Conservation (phyloP, 2,888 invertebrate species). For the Rhamnusium bicolor region DNA sequence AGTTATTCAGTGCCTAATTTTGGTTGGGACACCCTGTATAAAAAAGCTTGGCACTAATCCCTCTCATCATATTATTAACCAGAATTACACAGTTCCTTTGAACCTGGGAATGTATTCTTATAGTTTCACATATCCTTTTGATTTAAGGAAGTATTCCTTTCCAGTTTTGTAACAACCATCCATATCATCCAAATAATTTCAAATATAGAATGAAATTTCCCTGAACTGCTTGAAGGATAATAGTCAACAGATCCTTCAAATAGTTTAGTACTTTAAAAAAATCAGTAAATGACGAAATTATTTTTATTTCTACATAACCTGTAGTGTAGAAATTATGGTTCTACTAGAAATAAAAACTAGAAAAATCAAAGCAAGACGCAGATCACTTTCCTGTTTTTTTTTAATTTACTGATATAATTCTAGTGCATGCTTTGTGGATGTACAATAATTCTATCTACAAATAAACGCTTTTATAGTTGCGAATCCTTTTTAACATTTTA, state of each 20-base stretch:
- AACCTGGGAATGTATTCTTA: neutral
- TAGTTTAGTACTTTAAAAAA: too few species aligned
- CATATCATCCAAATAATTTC: too few species aligned
- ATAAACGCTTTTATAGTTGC: neutral
- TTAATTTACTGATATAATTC: too few species aligned
- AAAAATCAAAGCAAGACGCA: neutral
- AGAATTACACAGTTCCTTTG: neutral
- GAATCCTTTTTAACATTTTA: neutral
- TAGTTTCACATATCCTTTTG: neutral
- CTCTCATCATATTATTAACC: neutral
- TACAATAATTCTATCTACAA: neutral
- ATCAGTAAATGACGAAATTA: neutral
- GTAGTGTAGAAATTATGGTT: neutral
- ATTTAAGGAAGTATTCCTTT: too few species aligned
- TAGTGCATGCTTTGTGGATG: neutral
- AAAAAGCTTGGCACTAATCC: neutral
- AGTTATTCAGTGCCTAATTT: too few species aligned
- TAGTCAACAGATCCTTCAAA: neutral
- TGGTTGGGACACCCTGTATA: too few species aligned
- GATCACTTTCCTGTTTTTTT: too few species aligned
- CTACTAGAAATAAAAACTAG: neutral
- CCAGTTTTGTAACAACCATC: too few species aligned
- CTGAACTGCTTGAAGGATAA: too few species aligned
- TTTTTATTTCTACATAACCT: neutral
- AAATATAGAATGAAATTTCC: too few species aligned